Evolutionary conservation across 2,888 invertebrate genomes (phyloP).

Genomic region (Drosophila prolongata): DNA sequence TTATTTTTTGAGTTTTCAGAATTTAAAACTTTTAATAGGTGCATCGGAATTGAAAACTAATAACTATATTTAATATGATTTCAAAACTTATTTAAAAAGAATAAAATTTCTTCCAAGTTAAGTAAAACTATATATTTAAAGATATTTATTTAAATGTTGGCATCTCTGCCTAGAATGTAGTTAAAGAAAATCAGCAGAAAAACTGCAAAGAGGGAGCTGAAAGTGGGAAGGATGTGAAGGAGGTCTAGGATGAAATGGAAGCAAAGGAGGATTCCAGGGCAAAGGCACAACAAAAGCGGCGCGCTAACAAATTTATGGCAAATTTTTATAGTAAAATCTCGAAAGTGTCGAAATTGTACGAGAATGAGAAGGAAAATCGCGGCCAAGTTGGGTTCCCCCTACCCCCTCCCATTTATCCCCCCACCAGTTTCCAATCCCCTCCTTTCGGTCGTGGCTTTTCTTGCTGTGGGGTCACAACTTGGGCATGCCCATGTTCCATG

Average conservation of each 20-base stretch:
- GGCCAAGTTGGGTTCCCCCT: constrained; percentile 27
- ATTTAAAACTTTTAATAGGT: too few species aligned
- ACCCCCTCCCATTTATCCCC: not conserved
- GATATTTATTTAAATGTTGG: too few species aligned
- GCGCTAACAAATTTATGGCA: constrained; percentile 73
- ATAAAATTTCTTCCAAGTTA: too few species aligned
- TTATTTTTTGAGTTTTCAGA: too few species aligned
- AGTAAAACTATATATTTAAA: too few species aligned
- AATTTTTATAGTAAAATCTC: constrained; percentile 78
- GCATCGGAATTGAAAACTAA: too few species aligned
- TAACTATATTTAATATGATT: too few species aligned
- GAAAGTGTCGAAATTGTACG: constrained; percentile 73
- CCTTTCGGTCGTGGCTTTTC: constrained; percentile 36
- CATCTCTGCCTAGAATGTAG: constrained; percentile 21
- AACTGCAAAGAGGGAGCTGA: not conserved
- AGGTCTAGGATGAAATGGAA: constrained; percentile 17
- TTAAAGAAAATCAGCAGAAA: constrained; percentile 1
- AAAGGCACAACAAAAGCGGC: constrained; percentile 50
- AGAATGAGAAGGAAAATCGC: constrained; percentile 33
- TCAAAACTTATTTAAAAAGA: too few species aligned
- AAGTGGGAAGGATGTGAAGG: not conserved
- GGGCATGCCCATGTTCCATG: constrained; percentile 36
- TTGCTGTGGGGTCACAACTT: constrained; percentile 35
- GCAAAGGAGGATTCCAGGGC: constrained; percentile 18
- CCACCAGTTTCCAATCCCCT: not conserved